Conservation (phyloP, 2,797 vertebrate species). For the Halcyon leucocephala region DNA sequence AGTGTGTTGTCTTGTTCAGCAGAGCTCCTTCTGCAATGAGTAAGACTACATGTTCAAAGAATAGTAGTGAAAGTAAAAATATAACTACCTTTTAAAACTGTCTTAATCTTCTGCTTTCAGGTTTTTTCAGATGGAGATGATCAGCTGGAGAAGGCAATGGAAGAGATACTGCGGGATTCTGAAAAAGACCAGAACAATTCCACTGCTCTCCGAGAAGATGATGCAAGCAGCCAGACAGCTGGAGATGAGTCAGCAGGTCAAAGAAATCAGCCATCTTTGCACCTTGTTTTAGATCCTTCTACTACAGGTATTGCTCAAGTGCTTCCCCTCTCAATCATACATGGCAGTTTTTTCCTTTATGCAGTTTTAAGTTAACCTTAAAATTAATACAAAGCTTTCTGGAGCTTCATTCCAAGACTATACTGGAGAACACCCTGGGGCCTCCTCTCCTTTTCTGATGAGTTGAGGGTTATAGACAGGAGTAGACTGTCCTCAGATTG, state of each 20-base stretch:
- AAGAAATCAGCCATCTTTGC: constrained; percentile 66
- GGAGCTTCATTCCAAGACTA: background rate
- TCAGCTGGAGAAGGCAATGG: constrained; percentile 95
- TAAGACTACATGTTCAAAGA: background rate
- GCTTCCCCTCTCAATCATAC: background rate
- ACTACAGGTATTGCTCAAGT: constrained; percentile 73
- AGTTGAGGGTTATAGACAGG: background rate
- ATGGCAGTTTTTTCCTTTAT: background rate
- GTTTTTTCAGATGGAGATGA: constrained; percentile 91
- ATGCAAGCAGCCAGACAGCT: constrained; percentile 31
- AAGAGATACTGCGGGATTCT: constrained; percentile 90
- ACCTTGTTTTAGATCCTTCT: constrained; percentile 76
- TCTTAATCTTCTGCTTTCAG: constrained; percentile 65
- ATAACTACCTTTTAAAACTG: background rate
- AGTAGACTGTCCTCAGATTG: background rate
- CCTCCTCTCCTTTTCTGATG: background rate
- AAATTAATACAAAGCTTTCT: background rate
- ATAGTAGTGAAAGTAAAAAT: background rate
- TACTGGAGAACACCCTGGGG: background rate
- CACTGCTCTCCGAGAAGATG: constrained; percentile 5
- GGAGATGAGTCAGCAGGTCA: constrained; percentile 45
- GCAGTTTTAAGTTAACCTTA: background rate
- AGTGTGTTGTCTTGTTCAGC: background rate
- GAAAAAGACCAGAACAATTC: constrained; percentile 82
- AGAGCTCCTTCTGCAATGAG: background rate